Conservation (phyloP, 2,797 vertebrate genomes). For the Myripristis murdjan region DNA sequence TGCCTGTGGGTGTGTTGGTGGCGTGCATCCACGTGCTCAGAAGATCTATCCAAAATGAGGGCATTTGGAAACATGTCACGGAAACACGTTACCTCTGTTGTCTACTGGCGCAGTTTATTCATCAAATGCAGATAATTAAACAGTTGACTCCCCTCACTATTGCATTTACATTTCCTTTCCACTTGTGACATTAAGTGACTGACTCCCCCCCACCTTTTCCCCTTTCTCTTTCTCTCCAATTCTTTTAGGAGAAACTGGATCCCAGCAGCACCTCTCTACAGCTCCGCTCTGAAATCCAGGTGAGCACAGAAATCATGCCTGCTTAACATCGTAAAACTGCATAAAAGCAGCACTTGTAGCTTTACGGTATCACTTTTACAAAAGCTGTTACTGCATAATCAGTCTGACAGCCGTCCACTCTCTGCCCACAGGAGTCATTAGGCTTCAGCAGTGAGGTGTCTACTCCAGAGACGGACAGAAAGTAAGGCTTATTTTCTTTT, state of each 20-base stretch:
- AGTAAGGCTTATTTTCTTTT: slow-evolving; percentile 84
- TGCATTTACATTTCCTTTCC: background rate
- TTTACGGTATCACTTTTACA: background rate
- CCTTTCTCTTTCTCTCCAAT: slow-evolving; percentile 18
- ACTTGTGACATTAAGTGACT: slow-evolving; percentile 4
- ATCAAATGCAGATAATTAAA: background rate
- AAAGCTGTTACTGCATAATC: background rate
- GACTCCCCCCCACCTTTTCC: slow-evolving; percentile 10
- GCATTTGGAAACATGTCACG: slow-evolving; percentile 21
- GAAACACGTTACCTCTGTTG: slow-evolving; percentile 16
- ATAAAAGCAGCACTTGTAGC: background rate
- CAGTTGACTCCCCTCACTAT: background rate
- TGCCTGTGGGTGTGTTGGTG: background rate
- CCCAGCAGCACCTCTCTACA: slow-evolving; percentile 90
- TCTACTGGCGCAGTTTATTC: slow-evolving; percentile 11
- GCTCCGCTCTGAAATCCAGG: slow-evolving; percentile 95
- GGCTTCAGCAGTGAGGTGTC: slow-evolving; percentile 93
- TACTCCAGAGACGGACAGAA: slow-evolving; percentile 96
- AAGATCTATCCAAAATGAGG: slow-evolving; percentile 28
- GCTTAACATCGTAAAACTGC: background rate
- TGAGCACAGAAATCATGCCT: slow-evolving; percentile 69
- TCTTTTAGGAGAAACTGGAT: slow-evolving; percentile 93
- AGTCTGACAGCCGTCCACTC: slow-evolving; percentile 14
- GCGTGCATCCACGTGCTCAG: slow-evolving; percentile 39
- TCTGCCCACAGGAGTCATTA: slow-evolving; percentile 90